Percentiles rank a stretch among this genome's conserved stretches.
phyloP scores from a whole-genome alignment of 2,888 invertebrate species.

The Copidosoma aretas region DNA sequence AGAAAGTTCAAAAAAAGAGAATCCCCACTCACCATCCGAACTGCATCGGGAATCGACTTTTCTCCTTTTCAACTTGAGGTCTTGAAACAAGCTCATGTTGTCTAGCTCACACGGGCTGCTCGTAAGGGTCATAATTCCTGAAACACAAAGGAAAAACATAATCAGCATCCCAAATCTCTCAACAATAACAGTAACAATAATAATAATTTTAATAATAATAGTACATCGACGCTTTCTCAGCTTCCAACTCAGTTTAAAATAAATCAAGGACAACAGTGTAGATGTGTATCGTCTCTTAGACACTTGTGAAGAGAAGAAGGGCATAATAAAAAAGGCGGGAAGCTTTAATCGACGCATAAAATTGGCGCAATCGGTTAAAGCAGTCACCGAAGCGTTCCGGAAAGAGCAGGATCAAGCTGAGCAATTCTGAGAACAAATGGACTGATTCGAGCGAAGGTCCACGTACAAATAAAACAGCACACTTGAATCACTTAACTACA shows the following conservation, averaged over 20 bases:
- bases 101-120: constrained; percentile 96
- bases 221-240: not conserved
- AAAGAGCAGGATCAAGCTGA: constrained; percentile 22
- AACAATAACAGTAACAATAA: too few species aligned
- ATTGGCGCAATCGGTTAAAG: constrained; percentile 28
- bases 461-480: not conserved
- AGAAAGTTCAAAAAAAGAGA: not conserved
- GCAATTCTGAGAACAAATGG: constrained; percentile 19
- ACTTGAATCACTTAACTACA: too few species aligned
- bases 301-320: not conserved
- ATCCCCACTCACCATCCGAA: constrained; percentile 84
- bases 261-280: too few species aligned
- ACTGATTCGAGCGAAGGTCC: too few species aligned
- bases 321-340: not conserved
- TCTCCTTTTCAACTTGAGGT: constrained; percentile 96
- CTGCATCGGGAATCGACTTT: constrained; percentile 97
- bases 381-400: constrained; percentile 12
- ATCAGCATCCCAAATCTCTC: not conserved
- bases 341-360: constrained; percentile 14
- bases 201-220: too few species aligned
- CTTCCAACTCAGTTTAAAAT: too few species aligned
- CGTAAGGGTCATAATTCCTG: constrained; percentile 98
- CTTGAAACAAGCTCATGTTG: constrained; percentile 99
- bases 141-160: constrained; percentile 50
- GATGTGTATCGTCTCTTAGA: too few species aligned